Conservation (phyloP, 2,888 invertebrate species). For the Maniola hyperantus region DNA sequence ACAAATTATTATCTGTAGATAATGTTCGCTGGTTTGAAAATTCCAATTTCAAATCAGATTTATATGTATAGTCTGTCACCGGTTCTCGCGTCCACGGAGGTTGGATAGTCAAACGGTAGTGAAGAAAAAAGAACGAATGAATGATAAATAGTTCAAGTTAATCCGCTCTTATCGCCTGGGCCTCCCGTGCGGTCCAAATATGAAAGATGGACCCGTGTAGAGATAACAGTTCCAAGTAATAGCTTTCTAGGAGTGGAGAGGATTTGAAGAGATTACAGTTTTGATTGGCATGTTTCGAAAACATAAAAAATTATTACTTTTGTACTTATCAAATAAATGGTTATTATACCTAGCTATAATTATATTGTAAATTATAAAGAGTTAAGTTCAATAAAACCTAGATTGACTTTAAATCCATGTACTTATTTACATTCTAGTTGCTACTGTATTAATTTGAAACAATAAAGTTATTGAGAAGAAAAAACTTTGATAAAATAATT, state of each 20-base stretch:
- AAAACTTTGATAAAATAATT: too few relatives aligned
- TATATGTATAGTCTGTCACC: constrained; percentile 35
- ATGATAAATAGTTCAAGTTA: constrained; percentile 81
- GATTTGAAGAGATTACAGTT: constrained; percentile 42
- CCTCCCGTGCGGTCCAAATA: constrained; percentile 80
- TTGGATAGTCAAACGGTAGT: constrained; percentile 64
- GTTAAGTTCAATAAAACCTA: too few relatives aligned
- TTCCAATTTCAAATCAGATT: constrained; percentile 29
- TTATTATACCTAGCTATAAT: neutral
- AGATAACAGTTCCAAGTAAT: constrained; percentile 78
- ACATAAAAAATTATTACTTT: constrained; percentile 24
- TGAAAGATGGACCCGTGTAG: constrained; percentile 72
- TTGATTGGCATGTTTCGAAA: constrained; percentile 42
- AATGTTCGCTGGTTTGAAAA: neutral
- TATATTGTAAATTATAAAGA: too few relatives aligned
- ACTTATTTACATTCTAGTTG: too few relatives aligned
- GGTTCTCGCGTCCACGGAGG: constrained; percentile 31
- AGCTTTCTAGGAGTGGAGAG: constrained; percentile 61
- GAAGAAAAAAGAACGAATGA: constrained; percentile 70
- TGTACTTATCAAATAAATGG: constrained; percentile 19
- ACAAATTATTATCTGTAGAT: neutral
- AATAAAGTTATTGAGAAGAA: too few relatives aligned
- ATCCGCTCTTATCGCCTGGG: constrained; percentile 76
- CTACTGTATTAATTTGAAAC: too few relatives aligned
- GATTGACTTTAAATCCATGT: too few relatives aligned